Base-by-base conservation (phyloP, 2,113 vertebrate species). In the Tachuris rubrigastra region DNA sequence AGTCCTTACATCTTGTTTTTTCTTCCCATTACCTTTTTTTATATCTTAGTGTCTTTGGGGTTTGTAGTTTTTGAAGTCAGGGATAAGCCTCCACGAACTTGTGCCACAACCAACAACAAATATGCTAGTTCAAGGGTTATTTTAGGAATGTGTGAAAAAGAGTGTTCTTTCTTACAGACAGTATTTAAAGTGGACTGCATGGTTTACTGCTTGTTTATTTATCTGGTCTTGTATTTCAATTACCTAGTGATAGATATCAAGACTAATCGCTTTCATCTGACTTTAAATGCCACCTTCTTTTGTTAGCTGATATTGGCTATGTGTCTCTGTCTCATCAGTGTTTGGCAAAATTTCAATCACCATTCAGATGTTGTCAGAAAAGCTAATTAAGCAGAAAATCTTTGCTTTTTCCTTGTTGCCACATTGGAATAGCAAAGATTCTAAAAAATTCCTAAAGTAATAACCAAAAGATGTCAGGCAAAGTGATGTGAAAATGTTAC, bases 271-370 rank as follows among this genome's bases (percentile, higher is more conserved):
- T 80, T 91, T 89, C 41, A 87, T 15, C 18, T 63, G 55, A 72
- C 46, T 83, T 86, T 39, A 91, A 92, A 89, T 55, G 37, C 7
- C 28, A 72, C 24, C 28, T 76, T 90, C 46, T 91, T 87, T 82
- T 55, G 21, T 76, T 84, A 89, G 46, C 66, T 75, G 56, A 35
- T 65, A 39, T 37, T 80, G 69, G 23, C 33, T 90, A 21, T 5
- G 12, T 67, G 39, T 76, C 39, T 85, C 39, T 67, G 42, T 80
- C 76, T 88, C 63, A 87, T 10, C 49, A n/a, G 24, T 47, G 49
- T 82, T 90, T 74, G 85, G 77, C 31, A 93, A 93, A 95, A 88
- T 88, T 87, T 76, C 81, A 89, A 21, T 91, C 83, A 68, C 56
- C 8, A 5, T 81, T 92, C 90, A 89, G 69, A 82, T 21, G 16